Base-by-base conservation (phyloP, 2,888 invertebrate genomes). In the Microplitis deprimator region DNA sequence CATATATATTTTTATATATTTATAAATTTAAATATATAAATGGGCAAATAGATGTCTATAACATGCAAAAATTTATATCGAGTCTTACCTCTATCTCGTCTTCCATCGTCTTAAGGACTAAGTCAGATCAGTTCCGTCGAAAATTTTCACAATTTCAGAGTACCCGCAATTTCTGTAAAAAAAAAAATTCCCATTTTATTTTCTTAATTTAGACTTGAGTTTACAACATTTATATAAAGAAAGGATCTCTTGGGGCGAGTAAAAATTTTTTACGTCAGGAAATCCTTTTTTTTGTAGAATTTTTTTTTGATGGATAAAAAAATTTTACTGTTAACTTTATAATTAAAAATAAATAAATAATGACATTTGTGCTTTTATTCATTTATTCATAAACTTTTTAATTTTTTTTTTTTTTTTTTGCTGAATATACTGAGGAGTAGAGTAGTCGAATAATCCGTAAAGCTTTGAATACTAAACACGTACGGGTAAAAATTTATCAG, bases 71-170 rank as follows among this genome's bases (percentile, higher is more conserved):
- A n/a, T 20, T 50, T 50, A 10, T 65, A 38, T 38, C 10, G 65
- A 13, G 29, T 29, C 65, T 7, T 65, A 65, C 65, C 65, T 65
- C 29, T 29, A 65, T 65, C 29, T 65, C 65, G 29, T 13, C 65
- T 65, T 65, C 65, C 65, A 65, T 65, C 29, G 65, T 65, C 13
- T 8, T 13, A 5, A 13, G 50, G 50, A 50, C 13, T 50, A 50
- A 29, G 65, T 65, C 5, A 13, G 65, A 65, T 65, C 29, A 10
- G 29, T 13, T 65, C 16, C n/a, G 62, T 6, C 29, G 8, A 65
- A 29, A 13, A 20, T 29, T 29, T 1, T 62, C 17, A 20, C 62
- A 62, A 17, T 20, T 65, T 6, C 13, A 65, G 13, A 29, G 7
- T 13, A 10, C 50, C 13, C 13, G 10, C 50, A 8, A 50, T 50